Percentiles rank a stretch among this genome's conserved stretches.
Evolutionary conservation across 2,797 vertebrate species (phyloP).

Genomic region (Pantherophis vulpinus): DNA sequence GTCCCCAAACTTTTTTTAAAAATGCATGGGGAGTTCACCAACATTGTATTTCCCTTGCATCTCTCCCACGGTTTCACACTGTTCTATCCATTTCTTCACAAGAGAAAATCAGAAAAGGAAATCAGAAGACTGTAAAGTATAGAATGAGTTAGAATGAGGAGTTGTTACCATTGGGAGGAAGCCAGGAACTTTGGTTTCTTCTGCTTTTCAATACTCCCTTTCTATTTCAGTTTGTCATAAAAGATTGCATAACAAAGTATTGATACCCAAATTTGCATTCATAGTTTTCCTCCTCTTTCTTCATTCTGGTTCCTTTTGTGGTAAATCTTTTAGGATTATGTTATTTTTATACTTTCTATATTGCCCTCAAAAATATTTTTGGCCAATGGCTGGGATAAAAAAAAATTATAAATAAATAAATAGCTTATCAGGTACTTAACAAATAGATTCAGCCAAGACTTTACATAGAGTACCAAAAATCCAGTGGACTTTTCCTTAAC

Average conservation of each 20-base stretch:
- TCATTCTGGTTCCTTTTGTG: background rate
- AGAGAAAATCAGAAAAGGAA: background rate
- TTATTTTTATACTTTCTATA: background rate
- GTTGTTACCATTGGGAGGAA: background rate
- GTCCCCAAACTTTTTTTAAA: background rate
- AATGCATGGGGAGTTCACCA: background rate
- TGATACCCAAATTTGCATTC: background rate
- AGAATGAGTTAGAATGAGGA: background rate
- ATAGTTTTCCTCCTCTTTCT: background rate
- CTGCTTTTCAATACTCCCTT: background rate
- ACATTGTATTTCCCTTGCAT: background rate
- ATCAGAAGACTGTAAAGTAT: background rate
- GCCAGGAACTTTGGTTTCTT: background rate
- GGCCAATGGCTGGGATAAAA: background rate
- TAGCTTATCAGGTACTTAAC: background rate
- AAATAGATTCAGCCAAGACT: background rate
- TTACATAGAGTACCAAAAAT: background rate
- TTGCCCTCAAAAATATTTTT: background rate
- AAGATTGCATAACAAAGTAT: background rate
- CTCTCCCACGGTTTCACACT: background rate
- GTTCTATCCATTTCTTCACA: background rate
- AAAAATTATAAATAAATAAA: background rate
- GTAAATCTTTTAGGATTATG: background rate
- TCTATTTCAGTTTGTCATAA: background rate
- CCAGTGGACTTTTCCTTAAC: background rate